Conservation (phyloP, 2,888 invertebrate genomes). For the Conus canariensis region DNA sequence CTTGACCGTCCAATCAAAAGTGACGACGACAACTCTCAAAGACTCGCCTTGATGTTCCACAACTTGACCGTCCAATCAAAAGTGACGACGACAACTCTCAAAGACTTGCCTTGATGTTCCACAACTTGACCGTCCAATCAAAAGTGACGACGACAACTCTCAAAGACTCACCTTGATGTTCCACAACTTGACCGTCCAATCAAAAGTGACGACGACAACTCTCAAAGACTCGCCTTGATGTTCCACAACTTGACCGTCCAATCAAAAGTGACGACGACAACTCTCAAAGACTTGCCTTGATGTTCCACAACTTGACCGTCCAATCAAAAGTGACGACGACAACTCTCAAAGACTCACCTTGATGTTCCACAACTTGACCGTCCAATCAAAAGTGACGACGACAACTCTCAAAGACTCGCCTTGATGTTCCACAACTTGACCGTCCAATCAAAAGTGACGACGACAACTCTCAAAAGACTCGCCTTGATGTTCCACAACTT, state of each 20-base stretch:
- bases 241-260: slow-evolving; percentile 99
- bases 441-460: slow-evolving; percentile 92
- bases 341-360: slow-evolving; percentile 57
- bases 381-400: slow-evolving; percentile 99
- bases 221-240: slow-evolving; percentile 60
- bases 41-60: slow-evolving; percentile 85
- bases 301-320: slow-evolving; percentile 98
- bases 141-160: slow-evolving; percentile 80
- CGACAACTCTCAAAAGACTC: not conserved
- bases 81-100: too few species aligned
- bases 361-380: slow-evolving; percentile 96
- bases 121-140: slow-evolving; percentile 99
- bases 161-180: slow-evolving; percentile 80
- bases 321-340: slow-evolving; percentile 87
- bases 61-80: slow-evolving; percentile 99
- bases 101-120: slow-evolving; percentile 84
- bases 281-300: slow-evolving; percentile 47
- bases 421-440: slow-evolving; percentile 95
- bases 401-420: slow-evolving; percentile 50
- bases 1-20: slow-evolving; percentile 98
- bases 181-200: slow-evolving; percentile 99
- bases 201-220: slow-evolving; percentile 82
- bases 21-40: not conserved
- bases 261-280: slow-evolving; percentile 83
- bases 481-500: slow-evolving; percentile 91